Percentiles rank a stretch among this genome's conserved stretches.
Evolutionary conservation across 2,888 invertebrate species (phyloP).

Genomic region (Cheilosia grossa): DNA sequence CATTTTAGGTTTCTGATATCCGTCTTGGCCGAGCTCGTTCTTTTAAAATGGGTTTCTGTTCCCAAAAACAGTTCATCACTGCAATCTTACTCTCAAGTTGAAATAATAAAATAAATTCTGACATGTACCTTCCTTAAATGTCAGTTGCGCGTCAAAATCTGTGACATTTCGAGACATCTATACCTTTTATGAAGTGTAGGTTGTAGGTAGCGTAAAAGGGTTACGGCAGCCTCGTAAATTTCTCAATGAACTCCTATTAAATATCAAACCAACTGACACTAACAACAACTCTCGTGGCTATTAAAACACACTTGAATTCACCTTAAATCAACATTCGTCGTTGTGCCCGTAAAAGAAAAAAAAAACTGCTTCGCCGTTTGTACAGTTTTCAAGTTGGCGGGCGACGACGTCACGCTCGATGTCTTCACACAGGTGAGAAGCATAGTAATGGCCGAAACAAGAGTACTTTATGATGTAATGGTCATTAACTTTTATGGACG

Average conservation of each 20-base stretch:
- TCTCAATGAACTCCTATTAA: not conserved
- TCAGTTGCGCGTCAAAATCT: too few relatives aligned
- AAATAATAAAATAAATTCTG: too few relatives aligned
- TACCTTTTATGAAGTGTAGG: too few relatives aligned
- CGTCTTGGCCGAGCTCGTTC: too few relatives aligned
- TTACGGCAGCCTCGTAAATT: too few relatives aligned
- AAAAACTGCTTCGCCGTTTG: not conserved
- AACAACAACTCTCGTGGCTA: constrained; percentile 39
- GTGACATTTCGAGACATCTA: too few relatives aligned
- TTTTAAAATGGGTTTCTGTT: too few relatives aligned
- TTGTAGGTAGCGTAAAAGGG: too few relatives aligned
- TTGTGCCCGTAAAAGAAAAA: constrained; percentile 20
- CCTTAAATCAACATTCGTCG: constrained; percentile 41
- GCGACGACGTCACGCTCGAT: constrained; percentile 7
- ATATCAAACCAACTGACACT: constrained; percentile 15
- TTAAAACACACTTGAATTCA: constrained; percentile 63
- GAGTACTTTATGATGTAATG: constrained; percentile 70
- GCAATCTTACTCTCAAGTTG: too few relatives aligned
- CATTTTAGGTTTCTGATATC: too few relatives aligned
- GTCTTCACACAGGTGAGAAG: constrained; percentile 50
- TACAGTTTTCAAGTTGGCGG: not conserved
- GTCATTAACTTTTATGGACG: constrained; percentile 70
- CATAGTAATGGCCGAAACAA: constrained; percentile 47
- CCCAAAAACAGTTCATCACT: too few relatives aligned
- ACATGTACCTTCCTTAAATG: too few relatives aligned